Evolutionary conservation across 2,797 vertebrate species (phyloP).

Genomic region (Anniella stebbinsi): DNA sequence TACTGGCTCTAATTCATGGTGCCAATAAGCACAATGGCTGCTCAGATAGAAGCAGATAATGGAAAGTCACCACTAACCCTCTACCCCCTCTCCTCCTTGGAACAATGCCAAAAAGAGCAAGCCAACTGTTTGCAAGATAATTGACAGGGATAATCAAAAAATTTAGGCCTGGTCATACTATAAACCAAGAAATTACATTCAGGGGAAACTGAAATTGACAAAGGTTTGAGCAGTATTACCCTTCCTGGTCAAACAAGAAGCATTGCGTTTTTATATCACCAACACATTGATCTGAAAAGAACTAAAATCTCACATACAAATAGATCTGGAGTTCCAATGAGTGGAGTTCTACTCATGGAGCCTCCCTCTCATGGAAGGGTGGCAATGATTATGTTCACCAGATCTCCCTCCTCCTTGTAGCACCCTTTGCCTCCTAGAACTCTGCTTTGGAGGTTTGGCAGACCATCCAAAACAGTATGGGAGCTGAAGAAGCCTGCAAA

Average conservation of each 20-base stretch:
- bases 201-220: neutral
- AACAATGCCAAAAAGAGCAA: slow-evolving; percentile 47
- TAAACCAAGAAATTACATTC: neutral
- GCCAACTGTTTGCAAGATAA: slow-evolving; percentile 35
- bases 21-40: slow-evolving; percentile 7
- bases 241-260: neutral
- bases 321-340: neutral
- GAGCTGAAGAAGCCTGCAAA: no score
- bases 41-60: slow-evolving; percentile 40
- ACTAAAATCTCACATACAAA: neutral
- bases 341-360: neutral
- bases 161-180: neutral
- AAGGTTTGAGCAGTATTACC: neutral
- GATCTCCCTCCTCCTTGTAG: neutral
- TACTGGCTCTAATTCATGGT: neutral
- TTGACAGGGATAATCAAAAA: slow-evolving; percentile 33
- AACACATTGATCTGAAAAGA: neutral
- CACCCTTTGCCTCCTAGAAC: neutral
- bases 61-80: slow-evolving; percentile 28
- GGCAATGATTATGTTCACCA: no score
- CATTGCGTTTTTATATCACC: neutral
- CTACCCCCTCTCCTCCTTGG: slow-evolving; percentile 32
- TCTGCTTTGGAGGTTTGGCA: neutral
- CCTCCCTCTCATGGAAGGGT: neutral
- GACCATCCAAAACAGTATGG: neutral